Evolutionary conservation across 2,113 vertebrate species (phyloP).

Genomic region (Pimephales promelas): DNA sequence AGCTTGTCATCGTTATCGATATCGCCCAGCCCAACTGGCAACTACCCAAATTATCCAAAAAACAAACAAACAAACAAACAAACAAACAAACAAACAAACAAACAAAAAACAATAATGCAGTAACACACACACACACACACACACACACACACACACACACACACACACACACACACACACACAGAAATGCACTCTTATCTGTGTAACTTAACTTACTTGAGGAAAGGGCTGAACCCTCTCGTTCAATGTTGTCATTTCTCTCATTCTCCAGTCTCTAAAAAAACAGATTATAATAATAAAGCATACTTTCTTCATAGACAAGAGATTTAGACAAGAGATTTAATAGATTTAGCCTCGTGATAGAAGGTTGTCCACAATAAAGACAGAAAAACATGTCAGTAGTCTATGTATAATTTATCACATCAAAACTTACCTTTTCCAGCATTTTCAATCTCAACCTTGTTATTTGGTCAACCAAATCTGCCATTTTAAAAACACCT

Average conservation of each 20-base stretch:
- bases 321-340: too few relatives aligned
- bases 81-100: too few relatives aligned
- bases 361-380: not conserved
- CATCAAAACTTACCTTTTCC: slow-evolving; percentile 76
- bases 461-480: slow-evolving; percentile 78
- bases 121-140: too few relatives aligned
- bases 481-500: slow-evolving; percentile 64
- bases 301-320: not conserved
- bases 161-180: too few relatives aligned
- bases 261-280: slow-evolving; percentile 81
- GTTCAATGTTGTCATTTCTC: slow-evolving; percentile 65
- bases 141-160: too few relatives aligned
- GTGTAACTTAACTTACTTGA: slow-evolving; percentile 63
- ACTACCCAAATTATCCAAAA: too few relatives aligned
- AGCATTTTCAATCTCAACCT: slow-evolving; percentile 78
- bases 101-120: not conserved
- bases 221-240: slow-evolving; percentile 64
- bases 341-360: not conserved
- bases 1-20: too few relatives aligned
- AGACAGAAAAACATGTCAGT: not conserved
- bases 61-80: too few relatives aligned
- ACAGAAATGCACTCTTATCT: not conserved
- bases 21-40: too few relatives aligned
- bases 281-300: not conserved
- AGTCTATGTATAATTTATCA: not conserved